phyloP scores from a whole-genome alignment of 1,140 invertebrate species.

The Charaxes varanes region DNA sequence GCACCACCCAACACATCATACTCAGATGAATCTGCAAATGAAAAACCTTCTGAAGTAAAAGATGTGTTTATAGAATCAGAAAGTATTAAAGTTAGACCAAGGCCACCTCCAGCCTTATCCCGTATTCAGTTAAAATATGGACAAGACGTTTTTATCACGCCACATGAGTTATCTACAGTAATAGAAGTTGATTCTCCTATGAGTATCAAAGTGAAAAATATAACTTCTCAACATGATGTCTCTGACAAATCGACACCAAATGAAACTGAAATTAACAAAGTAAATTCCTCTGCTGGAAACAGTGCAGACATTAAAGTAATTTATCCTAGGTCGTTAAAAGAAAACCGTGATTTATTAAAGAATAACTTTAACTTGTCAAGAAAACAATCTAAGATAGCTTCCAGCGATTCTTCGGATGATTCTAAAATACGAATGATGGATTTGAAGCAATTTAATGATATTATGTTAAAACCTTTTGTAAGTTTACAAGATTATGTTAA shows the following conservation, averaged over 20 bases:
- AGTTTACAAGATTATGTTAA: constrained; percentile 64
- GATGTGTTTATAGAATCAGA: constrained; percentile 14
- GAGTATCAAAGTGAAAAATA: constrained; percentile 49
- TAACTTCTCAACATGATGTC: constrained; percentile 31
- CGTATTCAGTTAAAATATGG: constrained; percentile 47
- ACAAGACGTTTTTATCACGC: constrained; percentile 45
- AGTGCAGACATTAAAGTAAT: not conserved
- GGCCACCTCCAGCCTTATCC: constrained; percentile 50
- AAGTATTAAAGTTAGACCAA: constrained; percentile 39
- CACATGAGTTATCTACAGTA: constrained; percentile 80
- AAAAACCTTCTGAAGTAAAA: constrained; percentile 10
- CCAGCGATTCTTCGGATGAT: constrained; percentile 43
- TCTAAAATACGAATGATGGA: constrained; percentile 61
- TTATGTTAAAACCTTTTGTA: constrained; percentile 66
- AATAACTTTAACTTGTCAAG: constrained; percentile 9
- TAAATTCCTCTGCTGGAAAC: not conserved
- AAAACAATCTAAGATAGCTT: constrained; percentile 22
- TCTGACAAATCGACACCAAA: no score
- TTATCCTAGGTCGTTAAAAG: no score
- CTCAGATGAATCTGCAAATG: no score
- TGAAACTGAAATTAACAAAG: constrained; percentile 4
- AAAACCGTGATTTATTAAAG: constrained; percentile 16
- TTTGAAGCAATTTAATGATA: constrained; percentile 59
- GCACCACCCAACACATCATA: no score
- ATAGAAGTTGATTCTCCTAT: constrained; percentile 78